Percentiles rank a stretch among this genome's conserved stretches.
These are phyloP conservation scores for Xestia rhomboidea DNA, from an alignment of 2,888 invertebrate genomes.

Conservation along the genomic window DNA sequence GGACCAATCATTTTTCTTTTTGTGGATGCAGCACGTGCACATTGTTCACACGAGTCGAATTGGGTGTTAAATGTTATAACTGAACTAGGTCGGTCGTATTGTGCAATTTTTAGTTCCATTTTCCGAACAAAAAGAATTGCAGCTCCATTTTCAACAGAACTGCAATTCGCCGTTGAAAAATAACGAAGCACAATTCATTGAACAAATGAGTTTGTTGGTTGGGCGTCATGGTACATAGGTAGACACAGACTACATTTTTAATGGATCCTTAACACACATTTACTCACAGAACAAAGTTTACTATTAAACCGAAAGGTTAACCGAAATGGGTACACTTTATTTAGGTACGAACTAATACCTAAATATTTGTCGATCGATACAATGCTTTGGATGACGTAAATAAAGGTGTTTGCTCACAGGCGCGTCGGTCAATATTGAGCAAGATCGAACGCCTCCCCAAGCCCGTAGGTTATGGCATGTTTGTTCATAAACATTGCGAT, in stretches of 20 bases:
- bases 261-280: constrained; percentile 40
- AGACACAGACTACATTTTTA: constrained; percentile 14
- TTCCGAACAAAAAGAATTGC: constrained; percentile 35
- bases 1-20: not conserved
- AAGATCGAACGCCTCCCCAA: constrained; percentile 28
- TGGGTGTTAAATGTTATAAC: constrained; percentile 32
- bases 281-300: constrained; percentile 26
- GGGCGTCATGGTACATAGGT: constrained; percentile 4
- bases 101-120: constrained; percentile 32
- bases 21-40: constrained; percentile 20
- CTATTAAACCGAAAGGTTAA: constrained; percentile 46
- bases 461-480: constrained; percentile 31
- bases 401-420: constrained; percentile 56
- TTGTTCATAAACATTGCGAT: constrained; percentile 44
- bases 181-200: constrained; percentile 2
- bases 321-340: constrained; percentile 32
- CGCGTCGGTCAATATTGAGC: constrained; percentile 53
- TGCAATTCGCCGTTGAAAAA: constrained; percentile 23
- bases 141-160: constrained; percentile 28
- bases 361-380: constrained; percentile 43
- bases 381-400: constrained; percentile 50
- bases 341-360: constrained; percentile 26
- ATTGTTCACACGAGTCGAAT: constrained; percentile 29
- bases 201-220: constrained; percentile 7
- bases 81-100: constrained; percentile 25